Evolutionary conservation across 2,797 vertebrate species (phyloP).

Genomic region (Netta rufina): DNA sequence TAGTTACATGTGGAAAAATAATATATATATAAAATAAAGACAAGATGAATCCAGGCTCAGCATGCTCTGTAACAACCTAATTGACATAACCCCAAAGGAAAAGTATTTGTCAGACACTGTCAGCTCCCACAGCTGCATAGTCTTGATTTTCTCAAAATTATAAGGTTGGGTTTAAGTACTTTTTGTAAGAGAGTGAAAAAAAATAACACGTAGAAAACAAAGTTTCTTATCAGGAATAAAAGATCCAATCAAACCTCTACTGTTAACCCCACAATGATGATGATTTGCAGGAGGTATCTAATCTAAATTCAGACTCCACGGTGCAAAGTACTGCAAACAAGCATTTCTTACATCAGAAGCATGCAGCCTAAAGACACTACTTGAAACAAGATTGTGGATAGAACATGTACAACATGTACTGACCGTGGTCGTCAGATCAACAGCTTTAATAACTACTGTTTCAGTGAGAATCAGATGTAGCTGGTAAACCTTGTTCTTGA

Average conservation of each 20-base stretch:
- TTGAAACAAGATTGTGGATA: accelerated
- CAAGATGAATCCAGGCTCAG: neutral
- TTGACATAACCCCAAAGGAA: neutral
- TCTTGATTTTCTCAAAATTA: constrained; percentile 32
- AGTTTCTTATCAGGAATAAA: neutral
- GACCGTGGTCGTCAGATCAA: accelerated
- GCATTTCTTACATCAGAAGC: neutral
- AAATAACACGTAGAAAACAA: neutral
- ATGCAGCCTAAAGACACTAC: accelerated
- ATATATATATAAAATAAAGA: neutral
- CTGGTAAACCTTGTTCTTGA: accelerated
- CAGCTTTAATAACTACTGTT: neutral
- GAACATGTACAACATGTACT: accelerated
- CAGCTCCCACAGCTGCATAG: constrained; percentile 23
- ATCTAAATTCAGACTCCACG: neutral
- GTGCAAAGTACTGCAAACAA: neutral
- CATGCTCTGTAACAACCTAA: constrained; percentile 19
- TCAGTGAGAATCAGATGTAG: neutral
- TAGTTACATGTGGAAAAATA: neutral
- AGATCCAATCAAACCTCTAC: neutral
- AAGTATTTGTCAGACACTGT: constrained; percentile 28
- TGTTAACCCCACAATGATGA: neutral
- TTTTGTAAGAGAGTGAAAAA: neutral
- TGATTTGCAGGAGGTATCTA: neutral
- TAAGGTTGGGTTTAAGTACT: neutral